These are phyloP conservation scores for Ashinkailepas kermadecensis DNA, from an alignment of 2,888 invertebrate genomes.

Conservation along the genomic window DNA sequence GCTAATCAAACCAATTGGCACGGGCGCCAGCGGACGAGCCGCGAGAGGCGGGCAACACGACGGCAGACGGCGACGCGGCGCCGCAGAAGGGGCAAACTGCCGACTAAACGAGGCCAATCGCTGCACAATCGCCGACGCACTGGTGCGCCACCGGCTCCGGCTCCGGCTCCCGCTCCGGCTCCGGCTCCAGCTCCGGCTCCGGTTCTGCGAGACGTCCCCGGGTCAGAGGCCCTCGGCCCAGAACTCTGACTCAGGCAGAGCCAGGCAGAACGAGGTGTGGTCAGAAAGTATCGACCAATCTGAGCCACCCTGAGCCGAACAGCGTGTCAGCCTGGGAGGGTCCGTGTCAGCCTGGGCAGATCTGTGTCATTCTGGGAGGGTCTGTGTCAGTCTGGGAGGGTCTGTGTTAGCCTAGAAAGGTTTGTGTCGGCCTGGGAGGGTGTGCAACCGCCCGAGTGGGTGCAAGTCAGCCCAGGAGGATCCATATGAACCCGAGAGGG, in stretches of 20 bases:
- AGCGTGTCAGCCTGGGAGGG: too few relatives aligned
- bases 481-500: too few relatives aligned
- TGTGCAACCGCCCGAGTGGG: too few relatives aligned
- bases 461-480: too few relatives aligned
- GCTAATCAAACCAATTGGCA: constrained; percentile 17
- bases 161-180: neutral
- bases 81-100: constrained; percentile 5
- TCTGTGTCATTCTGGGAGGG: too few relatives aligned
- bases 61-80: neutral
- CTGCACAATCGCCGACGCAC: neutral
- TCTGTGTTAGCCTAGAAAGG: too few relatives aligned
- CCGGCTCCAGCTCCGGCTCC: neutral
- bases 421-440: too few relatives aligned
- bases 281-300: too few relatives aligned
- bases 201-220: neutral
- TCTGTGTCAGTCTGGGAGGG: too few relatives aligned
- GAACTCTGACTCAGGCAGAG: neutral
- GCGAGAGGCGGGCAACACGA: neutral
- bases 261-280: too few relatives aligned
- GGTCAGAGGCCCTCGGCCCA: neutral
- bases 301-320: too few relatives aligned
- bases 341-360: too few relatives aligned
- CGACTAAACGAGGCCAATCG: constrained; percentile 8
- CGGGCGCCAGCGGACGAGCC: neutral
- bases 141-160: neutral